These are phyloP conservation scores for Palythoa grandis DNA, from an alignment of 92 coral and sea anemone species.

Conservation along the genomic window DNA sequence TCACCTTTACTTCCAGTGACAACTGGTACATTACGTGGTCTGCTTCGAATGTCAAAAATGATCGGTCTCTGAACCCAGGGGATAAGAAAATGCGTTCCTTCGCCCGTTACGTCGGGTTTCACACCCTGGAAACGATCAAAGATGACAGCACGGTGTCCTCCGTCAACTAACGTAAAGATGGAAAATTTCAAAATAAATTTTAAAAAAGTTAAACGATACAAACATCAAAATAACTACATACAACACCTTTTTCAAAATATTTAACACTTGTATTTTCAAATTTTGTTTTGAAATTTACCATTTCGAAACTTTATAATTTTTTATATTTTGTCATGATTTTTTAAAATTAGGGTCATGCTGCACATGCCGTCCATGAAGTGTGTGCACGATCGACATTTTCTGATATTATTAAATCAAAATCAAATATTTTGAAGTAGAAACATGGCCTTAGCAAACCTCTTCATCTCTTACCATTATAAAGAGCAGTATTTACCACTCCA, in stretches of 20 bases:
- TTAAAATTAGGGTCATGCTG: too few species aligned
- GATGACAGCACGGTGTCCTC: slow-evolving; percentile 98
- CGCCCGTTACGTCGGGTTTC: slow-evolving; percentile 88
- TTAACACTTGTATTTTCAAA: too few species aligned
- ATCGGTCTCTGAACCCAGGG: slow-evolving; percentile 99
- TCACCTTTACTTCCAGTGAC: slow-evolving; percentile 99
- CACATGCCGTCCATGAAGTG: neutral
- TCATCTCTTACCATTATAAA: slow-evolving; percentile 82
- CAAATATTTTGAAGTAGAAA: neutral
- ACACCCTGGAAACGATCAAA: slow-evolving; percentile 99
- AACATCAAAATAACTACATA: too few species aligned
- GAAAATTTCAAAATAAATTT: neutral
- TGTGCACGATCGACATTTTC: neutral
- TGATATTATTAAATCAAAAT: neutral
- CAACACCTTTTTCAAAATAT: too few species aligned
- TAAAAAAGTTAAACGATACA: too few species aligned
- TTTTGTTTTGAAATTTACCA: too few species aligned
- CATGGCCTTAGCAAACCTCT: neutral
- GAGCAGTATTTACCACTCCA: slow-evolving; percentile 95
- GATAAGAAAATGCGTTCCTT: slow-evolving; percentile 97
- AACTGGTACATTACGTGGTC: slow-evolving; percentile 98
- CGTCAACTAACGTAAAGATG: slow-evolving; percentile 85
- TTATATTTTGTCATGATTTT: too few species aligned
- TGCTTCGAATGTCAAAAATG: slow-evolving; percentile 96
- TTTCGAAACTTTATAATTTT: too few species aligned